Evolutionary conservation across 2,888 invertebrate genomes (phyloP).

Genomic region (Petrolisthes cinctipes): DNA sequence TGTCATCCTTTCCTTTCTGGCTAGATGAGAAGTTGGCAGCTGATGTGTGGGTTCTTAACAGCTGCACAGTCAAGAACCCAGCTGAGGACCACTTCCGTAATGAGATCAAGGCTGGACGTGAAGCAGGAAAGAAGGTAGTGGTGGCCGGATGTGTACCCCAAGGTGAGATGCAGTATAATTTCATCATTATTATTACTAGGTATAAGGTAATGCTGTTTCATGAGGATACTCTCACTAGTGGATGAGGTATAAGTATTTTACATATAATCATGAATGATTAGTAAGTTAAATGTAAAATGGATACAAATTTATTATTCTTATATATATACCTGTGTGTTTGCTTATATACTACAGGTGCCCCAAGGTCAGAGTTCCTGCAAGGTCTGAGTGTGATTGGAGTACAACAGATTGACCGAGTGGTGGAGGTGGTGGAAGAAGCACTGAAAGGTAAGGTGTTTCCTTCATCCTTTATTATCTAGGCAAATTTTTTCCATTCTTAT

Average conservation of each 20-base stretch:
- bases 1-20: conserved; percentile 53
- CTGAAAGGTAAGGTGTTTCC: conserved; percentile 79
- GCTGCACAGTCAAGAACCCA: conserved; percentile 98
- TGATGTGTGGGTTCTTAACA: conserved; percentile 95
- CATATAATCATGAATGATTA: no score
- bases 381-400: conserved; percentile 96
- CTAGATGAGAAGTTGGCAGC: conserved; percentile 82
- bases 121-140: conserved; percentile 85
- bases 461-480: not conserved
- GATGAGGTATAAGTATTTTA: no score
- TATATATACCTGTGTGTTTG: not conserved
- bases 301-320: no score
- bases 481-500: not conserved
- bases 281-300: no score
- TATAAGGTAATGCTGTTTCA: no score
- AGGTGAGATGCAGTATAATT: conserved; percentile 38
- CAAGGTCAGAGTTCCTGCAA: conserved; percentile 72
- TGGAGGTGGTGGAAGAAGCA: conserved; percentile 98
- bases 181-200: no score
- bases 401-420: conserved; percentile 96
- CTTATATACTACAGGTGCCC: conserved; percentile 52
- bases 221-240: no score
- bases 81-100: conserved; percentile 96
- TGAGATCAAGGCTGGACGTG: conserved; percentile 79
- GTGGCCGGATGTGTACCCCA: conserved; percentile 88